Evolutionary conservation across 2,888 invertebrate species (phyloP), one percentile per base, ranked within the genome.

Genomic region (Himalopsyche tibetana): DNA sequence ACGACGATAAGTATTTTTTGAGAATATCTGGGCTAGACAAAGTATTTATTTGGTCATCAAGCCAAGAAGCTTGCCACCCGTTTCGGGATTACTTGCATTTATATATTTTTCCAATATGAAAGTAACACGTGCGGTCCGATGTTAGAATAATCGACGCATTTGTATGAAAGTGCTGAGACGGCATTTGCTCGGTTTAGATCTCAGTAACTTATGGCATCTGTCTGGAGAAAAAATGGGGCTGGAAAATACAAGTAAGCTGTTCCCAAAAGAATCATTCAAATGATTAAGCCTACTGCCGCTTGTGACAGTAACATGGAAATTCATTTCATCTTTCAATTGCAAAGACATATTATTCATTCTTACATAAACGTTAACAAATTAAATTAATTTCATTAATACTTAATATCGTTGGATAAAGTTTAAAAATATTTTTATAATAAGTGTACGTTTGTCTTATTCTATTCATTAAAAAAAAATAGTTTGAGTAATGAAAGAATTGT

Each of bases 71-170:
- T 19, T n/a, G 63, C 63, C 19, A 63, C 63, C 63, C 63, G 28
- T 9, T 9, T 9, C 11, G 11, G 19, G 19, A 63, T 63, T 63
- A 19, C 63, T 63, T 63, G 63, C 63, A 63, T 63, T 63, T 63
- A 63, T 63, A 63, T 63, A 63, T 63, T 63, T 63, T 63, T 63
- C 63, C 63, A 63, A 63, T 63, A 63, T 63, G 63, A 63, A 63
- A 19, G 63, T 63, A 63, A 63, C 63, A 63, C 63, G 63, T 63
- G 63, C 63, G 63, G n/a, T 28, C 63, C 63, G 63, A 63, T 63
- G 63, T 63, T 63, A 63, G 63, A 63, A 63, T 63, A 63, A 63
- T 63, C 63, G 63, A 63, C 63, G 63, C 63, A 63, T 63, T 63
- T 63, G 63, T 63, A 63, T 63, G 28, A 63, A 63, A 63, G 19